phyloP scores from a whole-genome alignment of 2,797 vertebrate genomes.

The Pangasius macronema region DNA sequence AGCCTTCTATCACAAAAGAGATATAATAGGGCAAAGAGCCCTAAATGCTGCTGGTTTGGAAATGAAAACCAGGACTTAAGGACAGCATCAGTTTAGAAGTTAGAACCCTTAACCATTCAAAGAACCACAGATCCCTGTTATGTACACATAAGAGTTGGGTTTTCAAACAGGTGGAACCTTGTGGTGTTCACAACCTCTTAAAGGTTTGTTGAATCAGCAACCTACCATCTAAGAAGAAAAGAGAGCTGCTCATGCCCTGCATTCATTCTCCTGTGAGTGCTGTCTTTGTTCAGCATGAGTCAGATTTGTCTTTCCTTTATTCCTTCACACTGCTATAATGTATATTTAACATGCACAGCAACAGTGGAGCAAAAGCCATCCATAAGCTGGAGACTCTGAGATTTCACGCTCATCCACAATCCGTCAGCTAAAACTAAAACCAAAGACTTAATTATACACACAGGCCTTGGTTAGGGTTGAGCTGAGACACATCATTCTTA shows the following conservation, averaged over 20 bases:
- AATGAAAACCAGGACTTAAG: background rate
- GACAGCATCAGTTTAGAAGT: background rate
- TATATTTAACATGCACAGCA: slow-evolving; percentile 8
- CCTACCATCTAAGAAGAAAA: background rate
- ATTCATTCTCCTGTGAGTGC: background rate
- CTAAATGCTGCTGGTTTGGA: background rate
- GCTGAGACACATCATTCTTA: background rate
- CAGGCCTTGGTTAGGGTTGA: slow-evolving; percentile 14
- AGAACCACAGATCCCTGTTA: background rate
- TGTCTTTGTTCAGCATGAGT: background rate
- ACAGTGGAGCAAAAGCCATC: background rate
- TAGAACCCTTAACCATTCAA: background rate
- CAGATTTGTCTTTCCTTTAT: background rate
- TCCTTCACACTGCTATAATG: background rate
- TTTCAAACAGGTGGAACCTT: background rate
- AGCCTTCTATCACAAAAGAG: background rate
- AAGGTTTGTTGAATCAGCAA: background rate
- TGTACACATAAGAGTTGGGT: background rate
- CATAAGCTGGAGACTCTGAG: background rate
- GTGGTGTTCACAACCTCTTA: background rate
- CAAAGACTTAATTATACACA: slow-evolving; percentile 50
- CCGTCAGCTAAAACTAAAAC: slow-evolving; percentile 44
- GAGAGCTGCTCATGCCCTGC: background rate
- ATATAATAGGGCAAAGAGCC: background rate
- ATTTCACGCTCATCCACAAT: slow-evolving; percentile 26